Evolutionary conservation across 53 echinoderm and acorn worm genomes (phyloP).

Genomic region (Astropecten irregularis): DNA sequence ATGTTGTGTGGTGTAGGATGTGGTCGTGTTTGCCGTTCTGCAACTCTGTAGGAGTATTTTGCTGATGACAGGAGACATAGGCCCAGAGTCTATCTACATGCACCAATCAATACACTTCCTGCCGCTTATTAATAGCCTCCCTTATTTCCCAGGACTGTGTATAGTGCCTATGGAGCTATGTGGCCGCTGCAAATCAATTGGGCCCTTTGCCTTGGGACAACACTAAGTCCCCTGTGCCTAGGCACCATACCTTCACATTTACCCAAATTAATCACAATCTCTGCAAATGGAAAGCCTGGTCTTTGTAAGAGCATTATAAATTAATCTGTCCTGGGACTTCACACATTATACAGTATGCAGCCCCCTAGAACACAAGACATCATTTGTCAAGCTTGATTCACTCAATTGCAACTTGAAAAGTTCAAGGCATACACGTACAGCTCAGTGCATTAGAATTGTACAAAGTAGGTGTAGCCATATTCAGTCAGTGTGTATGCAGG

Average conservation of each 20-base stretch:
- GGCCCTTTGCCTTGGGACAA: slow-evolving; percentile 47
- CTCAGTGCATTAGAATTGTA: too few relatives aligned
- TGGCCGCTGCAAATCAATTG: slow-evolving; percentile 28
- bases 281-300: not conserved
- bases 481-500: too few relatives aligned
- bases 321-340: slow-evolving; percentile 27
- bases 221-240: slow-evolving; percentile 27
- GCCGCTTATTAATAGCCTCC: not conserved
- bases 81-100: not conserved
- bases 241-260: not conserved
- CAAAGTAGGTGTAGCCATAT: too few relatives aligned
- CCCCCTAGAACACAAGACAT: slow-evolving; percentile 7
- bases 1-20: too few relatives aligned
- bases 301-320: slow-evolving; percentile 20
- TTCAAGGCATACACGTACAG: not conserved
- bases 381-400: slow-evolving; percentile 16
- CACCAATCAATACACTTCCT: slow-evolving; percentile 8
- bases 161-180: slow-evolving; percentile 1
- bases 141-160: not conserved
- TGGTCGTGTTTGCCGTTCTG: too few relatives aligned
- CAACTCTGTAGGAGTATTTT: not conserved
- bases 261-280: slow-evolving; percentile 38
- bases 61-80: not conserved
- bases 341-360: slow-evolving; percentile 11
- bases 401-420: not conserved